Base-by-base conservation (phyloP, 2,888 invertebrate genomes). In the Lagria hirta region DNA sequence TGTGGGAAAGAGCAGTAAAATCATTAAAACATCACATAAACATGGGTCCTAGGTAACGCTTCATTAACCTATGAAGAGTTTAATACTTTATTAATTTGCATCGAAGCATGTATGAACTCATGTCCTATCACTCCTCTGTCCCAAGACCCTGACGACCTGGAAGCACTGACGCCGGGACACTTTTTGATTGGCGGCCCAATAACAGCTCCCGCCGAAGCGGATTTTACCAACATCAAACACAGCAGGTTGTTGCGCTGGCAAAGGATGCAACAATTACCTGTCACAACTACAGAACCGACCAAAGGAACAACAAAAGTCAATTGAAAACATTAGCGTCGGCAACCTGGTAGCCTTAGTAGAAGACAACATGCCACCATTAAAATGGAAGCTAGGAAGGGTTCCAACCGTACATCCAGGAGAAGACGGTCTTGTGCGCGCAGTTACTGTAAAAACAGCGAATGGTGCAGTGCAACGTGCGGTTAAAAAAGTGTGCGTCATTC, bases 1-100 rank as follows among this genome's bases (percentile, higher is more conserved):
- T 28, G 13, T 28, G 29, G 29, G 29, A 28, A 14, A 14, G 12
- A 16, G 6, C 6, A 16, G 29, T 28, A 13, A 28, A 28, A 8
- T 13, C 16, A 5, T 5, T 12, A 4, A 28, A 28, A 13, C 16
- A 7, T 6, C 29, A 16, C 8, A 4, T 28, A 11, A 28, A 8
- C 4, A 13, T n/a, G 16, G 7, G 29, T 28, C 8, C 4, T 16
- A 7, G 4, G 8, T 4, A 16, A 28, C 13, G 13, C 14, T 4
- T 14, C 5, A 6, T 12, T 28, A 11, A 28, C 6, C 5, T 13
- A 7, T 28, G 29, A 28, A 8, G 15, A 28, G 8, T 7, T 28
- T 6, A 7, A 5, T 7, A 28, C 29, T 12, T 6, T 28, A 28
- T 13, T 4, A 8, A 23, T 5, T 23, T 8, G 8, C 4, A 18